A percentile compares a stretch with the other conserved stretches of the same genome.
Conservation (phyloP, 2,888 invertebrate species). For the Liodrosophila aerea region DNA sequence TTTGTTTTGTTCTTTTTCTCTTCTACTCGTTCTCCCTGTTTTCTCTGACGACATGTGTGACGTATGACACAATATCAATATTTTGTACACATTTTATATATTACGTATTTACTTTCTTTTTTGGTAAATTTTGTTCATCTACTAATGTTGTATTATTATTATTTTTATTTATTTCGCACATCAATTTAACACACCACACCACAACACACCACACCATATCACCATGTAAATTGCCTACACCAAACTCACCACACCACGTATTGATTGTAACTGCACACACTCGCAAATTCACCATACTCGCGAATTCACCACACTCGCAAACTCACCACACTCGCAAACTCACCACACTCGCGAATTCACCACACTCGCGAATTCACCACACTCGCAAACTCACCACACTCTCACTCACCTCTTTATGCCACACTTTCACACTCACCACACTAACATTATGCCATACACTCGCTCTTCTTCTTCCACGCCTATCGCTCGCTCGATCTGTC, state of each 20-base stretch:
- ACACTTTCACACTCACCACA: neutral
- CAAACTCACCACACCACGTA: slow-evolving; percentile 8
- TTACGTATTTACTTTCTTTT: slow-evolving; percentile 8
- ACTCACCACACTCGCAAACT: slow-evolving; percentile 5
- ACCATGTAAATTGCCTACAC: neutral
- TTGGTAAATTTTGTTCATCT: slow-evolving; percentile 31
- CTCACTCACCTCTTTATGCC: neutral
- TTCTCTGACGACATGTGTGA: slow-evolving; percentile 11
- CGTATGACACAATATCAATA: slow-evolving; percentile 5
- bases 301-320: neutral
- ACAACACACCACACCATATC: slow-evolving; percentile 10
- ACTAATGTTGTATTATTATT: slow-evolving; percentile 57
- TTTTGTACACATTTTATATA: slow-evolving; percentile 3
- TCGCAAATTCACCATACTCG: slow-evolving; percentile 9
- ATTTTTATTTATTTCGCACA: slow-evolving; percentile 58
- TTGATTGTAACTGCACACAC: too few species aligned
- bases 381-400: slow-evolving; percentile 6
- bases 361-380: slow-evolving; percentile 3
- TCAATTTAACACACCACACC: slow-evolving; percentile 28
- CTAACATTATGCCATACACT: slow-evolving; percentile 5
- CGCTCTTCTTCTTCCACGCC: slow-evolving; percentile 1
- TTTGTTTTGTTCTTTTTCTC: slow-evolving; percentile 52
- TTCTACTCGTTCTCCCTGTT: slow-evolving; percentile 13
- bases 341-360: slow-evolving; percentile 3
- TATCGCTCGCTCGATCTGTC: slow-evolving; percentile 4